A percentile compares a stretch with the other conserved stretches of the same genome.
These are phyloP conservation scores for Lophotis ruficrista DNA, from an alignment of 2,113 vertebrate genomes.

Conservation along the genomic window DNA sequence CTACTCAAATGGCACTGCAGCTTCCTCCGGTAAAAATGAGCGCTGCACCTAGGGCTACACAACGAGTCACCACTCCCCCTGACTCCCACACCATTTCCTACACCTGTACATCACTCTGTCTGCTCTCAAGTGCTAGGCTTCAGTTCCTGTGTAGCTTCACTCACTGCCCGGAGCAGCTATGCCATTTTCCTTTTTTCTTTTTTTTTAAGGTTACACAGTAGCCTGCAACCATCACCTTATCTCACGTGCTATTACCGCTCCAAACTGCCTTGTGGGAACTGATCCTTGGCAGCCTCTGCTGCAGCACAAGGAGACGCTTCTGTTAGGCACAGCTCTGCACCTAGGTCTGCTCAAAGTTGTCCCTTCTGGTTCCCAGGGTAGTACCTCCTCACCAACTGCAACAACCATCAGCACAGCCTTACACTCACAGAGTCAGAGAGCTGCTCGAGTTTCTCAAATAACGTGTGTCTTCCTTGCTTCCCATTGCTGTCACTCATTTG, in stretches of 20 bases:
- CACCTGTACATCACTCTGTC: neutral
- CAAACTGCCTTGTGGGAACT: neutral
- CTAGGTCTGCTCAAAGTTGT: neutral
- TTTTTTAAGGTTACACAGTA: neutral
- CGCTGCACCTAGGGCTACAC: neutral
- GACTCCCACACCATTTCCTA: too few species aligned
- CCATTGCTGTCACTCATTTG: neutral
- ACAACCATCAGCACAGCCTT: neutral
- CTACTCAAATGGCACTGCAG: neutral
- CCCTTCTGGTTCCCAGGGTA: neutral
- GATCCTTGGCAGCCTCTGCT: neutral
- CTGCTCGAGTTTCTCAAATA: neutral
- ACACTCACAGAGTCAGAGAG: conserved; percentile 1
- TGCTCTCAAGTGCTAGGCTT: neutral
- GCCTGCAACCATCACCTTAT: neutral
- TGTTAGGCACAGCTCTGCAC: neutral
- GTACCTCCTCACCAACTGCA: neutral
- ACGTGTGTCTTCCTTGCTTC: neutral
- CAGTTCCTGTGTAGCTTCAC: neutral
- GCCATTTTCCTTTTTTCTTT: neutral
- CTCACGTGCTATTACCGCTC: rapidly evolving
- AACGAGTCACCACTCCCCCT: neutral
- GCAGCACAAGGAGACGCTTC: neutral
- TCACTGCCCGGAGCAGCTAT: neutral
- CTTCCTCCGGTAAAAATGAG: neutral